These are phyloP conservation scores for Mayetiola destructor DNA, from an alignment of 2,888 invertebrate genomes.

Conservation along the genomic window DNA sequence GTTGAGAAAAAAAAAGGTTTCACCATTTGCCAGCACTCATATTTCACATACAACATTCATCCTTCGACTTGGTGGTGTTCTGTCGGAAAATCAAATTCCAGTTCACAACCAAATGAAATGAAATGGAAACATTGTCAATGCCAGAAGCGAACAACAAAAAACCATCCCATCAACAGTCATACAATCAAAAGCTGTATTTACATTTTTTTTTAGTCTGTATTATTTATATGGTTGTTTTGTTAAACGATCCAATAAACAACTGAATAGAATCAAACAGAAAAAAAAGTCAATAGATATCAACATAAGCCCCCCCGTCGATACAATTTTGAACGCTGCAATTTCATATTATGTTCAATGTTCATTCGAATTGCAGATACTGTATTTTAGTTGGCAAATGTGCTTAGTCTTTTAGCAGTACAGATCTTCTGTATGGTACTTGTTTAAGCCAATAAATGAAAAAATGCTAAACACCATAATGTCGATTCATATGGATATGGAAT, in stretches of 20 bases:
- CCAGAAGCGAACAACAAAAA: not conserved
- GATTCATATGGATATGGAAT: too few species aligned
- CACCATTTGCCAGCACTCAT: too few species aligned
- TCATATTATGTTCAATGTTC: not conserved
- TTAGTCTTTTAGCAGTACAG: not conserved
- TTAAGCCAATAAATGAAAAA: not conserved
- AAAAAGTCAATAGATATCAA: conserved; percentile 2
- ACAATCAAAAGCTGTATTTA: conserved; percentile 3
- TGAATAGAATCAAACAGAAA: not conserved
- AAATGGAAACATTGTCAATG: not conserved
- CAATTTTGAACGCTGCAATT: not conserved
- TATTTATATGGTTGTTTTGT: conserved; percentile 3
- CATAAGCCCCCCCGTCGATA: not conserved
- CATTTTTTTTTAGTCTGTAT: not conserved
- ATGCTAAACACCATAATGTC: not conserved
- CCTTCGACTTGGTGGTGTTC: too few species aligned
- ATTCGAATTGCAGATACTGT: too few species aligned
- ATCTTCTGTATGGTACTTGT: not conserved
- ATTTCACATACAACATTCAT: too few species aligned
- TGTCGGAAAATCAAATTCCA: too few species aligned
- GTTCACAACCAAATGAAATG: too few species aligned
- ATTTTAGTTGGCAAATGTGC: conserved; percentile 4
- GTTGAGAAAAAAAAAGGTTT: too few species aligned
- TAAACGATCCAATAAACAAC: conserved; percentile 6
- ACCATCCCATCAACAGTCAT: not conserved